These are phyloP conservation scores for Corythaixoides concolor DNA, from an alignment of 2,113 vertebrate genomes.

Conservation along the genomic window DNA sequence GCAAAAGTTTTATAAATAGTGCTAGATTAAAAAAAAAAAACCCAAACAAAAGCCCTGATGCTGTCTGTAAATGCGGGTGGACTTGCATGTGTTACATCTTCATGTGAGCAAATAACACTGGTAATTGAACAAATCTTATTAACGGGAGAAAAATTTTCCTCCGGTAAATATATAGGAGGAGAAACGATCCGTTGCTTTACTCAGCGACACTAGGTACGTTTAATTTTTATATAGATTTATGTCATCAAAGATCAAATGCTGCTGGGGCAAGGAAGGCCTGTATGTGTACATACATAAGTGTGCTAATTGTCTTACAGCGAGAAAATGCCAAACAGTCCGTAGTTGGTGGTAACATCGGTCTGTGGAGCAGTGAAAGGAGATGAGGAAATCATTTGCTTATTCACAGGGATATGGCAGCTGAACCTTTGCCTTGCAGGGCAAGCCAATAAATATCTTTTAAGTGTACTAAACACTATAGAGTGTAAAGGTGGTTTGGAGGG, in stretches of 20 bases:
- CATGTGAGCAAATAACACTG: background rate
- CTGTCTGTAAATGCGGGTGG: background rate
- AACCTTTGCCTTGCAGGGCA: background rate
- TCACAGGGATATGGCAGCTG: background rate
- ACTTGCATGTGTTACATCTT: background rate
- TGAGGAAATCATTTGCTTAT: background rate
- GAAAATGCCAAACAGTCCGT: accelerated
- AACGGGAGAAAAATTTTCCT: background rate
- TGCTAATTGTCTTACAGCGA: background rate
- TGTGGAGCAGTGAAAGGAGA: background rate
- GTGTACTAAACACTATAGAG: too few species aligned
- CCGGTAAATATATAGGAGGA: background rate
- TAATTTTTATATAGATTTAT: background rate
- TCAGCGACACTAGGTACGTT: background rate
- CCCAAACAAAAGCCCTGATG: too few species aligned
- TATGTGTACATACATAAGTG: background rate
- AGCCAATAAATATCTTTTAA: background rate
- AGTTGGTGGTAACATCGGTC: background rate
- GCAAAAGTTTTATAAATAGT: background rate
- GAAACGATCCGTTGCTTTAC: background rate
- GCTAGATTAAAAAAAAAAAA: background rate
- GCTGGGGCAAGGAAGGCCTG: background rate
- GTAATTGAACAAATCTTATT: background rate
- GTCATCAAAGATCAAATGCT: background rate
- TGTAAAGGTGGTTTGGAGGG: background rate